Evolutionary conservation across 1,140 invertebrate species (phyloP).

Genomic region (Macrosteles quadrilineatus): DNA sequence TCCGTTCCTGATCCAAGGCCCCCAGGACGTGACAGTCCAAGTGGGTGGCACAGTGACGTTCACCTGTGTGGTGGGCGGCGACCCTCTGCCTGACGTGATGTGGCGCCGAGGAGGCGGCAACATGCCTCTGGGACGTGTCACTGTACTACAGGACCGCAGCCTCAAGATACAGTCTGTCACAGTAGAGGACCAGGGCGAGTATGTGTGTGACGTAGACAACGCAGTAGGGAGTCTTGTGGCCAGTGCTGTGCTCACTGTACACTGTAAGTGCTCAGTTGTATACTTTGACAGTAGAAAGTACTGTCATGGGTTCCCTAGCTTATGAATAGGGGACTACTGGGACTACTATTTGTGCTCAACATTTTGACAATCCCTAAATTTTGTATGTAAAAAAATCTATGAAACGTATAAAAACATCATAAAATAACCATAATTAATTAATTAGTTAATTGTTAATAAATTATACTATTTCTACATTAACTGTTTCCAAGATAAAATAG

Average conservation of each 20-base stretch:
- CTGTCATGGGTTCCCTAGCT: no score
- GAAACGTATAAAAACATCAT: no score
- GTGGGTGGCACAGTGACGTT: conserved; percentile 75
- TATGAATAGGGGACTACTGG: no score
- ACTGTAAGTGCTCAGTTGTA: conserved; percentile 71
- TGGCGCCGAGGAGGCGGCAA: conserved; percentile 71
- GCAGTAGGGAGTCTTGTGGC: conserved; percentile 79
- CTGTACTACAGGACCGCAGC: conserved; percentile 77
- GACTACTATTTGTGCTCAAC: no score
- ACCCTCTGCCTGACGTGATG: conserved; percentile 70
- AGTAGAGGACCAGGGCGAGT: conserved; percentile 82
- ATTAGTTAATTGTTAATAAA: no score
- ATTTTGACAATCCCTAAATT: no score
- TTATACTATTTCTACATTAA: no score
- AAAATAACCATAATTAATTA: no score
- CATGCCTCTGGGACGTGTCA: conserved; percentile 68
- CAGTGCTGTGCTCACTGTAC: conserved; percentile 77
- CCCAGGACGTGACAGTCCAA: conserved; percentile 70
- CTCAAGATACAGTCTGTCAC: conserved; percentile 72
- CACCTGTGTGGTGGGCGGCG: conserved; percentile 73
- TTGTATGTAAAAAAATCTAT: no score
- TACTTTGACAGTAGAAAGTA: no score
- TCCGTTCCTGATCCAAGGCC: conserved; percentile 76
- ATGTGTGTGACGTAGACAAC: conserved; percentile 89
- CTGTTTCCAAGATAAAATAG: no score